Evolutionary conservation across 2,797 vertebrate species (phyloP).

Genomic region (Tokudaia tokunoshimensis): DNA sequence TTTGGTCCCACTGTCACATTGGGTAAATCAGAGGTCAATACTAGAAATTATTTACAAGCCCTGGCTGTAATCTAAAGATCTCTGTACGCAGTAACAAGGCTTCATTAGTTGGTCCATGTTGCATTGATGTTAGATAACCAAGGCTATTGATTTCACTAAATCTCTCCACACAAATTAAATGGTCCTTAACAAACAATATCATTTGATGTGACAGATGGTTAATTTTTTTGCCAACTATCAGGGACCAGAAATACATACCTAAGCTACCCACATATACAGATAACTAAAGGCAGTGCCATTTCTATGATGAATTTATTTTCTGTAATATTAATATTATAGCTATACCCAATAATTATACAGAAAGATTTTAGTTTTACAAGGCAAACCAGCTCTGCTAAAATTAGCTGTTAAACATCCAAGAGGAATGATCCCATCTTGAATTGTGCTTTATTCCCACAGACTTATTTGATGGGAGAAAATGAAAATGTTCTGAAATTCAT

Average conservation of each 20-base stretch:
- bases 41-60: neutral
- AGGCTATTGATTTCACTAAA: constrained; percentile 45
- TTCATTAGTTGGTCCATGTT: constrained; percentile 43
- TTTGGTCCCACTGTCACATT: neutral
- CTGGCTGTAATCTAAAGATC: constrained; percentile 11
- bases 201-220: constrained; percentile 1
- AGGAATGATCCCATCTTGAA: constrained; percentile 1
- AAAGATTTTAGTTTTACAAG: neutral
- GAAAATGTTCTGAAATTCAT: constrained; percentile 40
- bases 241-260: constrained; percentile 23
- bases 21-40: neutral
- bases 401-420: neutral
- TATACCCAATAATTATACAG: constrained; percentile 6
- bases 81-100: neutral
- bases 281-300: neutral
- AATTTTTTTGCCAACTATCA: constrained; percentile 39
- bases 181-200: neutral
- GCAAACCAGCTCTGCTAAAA: constrained; percentile 6
- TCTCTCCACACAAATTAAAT: constrained; percentile 49
- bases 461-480: neutral
- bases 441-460: neutral
- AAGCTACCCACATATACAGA: neutral
- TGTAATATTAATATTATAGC: neutral
- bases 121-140: constrained; percentile 38
- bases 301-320: neutral